Base-by-base conservation (phyloP, 1,140 invertebrate species). In the Aphidius gifuensis region DNA sequence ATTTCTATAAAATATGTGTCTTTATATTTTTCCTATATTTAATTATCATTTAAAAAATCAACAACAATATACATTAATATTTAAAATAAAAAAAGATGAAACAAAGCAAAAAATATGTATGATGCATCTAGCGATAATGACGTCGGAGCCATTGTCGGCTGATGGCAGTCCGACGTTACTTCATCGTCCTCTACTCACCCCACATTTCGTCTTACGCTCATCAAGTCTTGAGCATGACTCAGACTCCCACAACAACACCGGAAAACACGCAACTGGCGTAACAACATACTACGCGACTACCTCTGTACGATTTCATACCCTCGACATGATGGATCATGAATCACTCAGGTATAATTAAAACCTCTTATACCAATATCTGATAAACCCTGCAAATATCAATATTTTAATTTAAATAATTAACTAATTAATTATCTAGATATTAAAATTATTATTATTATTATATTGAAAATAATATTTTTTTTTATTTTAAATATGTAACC, bases 111-210 rank as follows among this genome's bases (percentile, higher is more conserved):
- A 47, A 63, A 45, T 50, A 59, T 59, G 58, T 45, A 47, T 61
- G 45, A 23, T 65, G 57, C 65, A 32, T 66, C 64, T 64, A 73
- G 71, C 69, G 69, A 75, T 69, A 74, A 76, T 77, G 75, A 75
- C 74, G 71, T 74, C 73, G 68, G 74, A 74, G 73, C 75, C 75
- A 70, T 73, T 74, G 62, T 75, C 75, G 64, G 70, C 73, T 69
- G 74, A 71, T 72, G 73, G 74, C 71, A 77, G 75, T 72, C 75
- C 75, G 67, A 69, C 69, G 63, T 68, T 77, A 62, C 70, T 74
- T 69, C 73, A 77, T 68, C 71, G 74, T 70, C 71, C 71, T 64
- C 67, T 77, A 63, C 66, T 77, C 61, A 74, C 70, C 60, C 69
- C 75, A 59, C 71, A 70, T 67, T 72, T 69, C 46, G 71, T 72